Base-by-base conservation (phyloP, 2,888 invertebrate genomes). In the Oscheius sp. region DNA sequence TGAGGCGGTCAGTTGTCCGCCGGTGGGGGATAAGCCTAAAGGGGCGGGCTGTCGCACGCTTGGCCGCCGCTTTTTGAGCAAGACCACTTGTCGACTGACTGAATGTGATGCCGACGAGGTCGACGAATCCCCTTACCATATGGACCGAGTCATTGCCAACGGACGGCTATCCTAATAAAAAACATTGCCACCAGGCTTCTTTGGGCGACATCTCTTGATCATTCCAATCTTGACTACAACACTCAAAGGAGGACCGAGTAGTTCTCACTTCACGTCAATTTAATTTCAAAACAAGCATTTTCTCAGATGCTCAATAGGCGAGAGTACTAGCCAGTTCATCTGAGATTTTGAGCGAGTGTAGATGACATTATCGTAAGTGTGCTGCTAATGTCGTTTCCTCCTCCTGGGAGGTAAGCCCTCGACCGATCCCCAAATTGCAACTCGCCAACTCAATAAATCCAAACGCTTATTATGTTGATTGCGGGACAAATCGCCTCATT, bases 401-500 rank as follows among this genome's bases (percentile, higher is more conserved):
- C 35, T 59, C n/a, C n/a, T n/a, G 35, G 6, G 43, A 61, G 43
- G 25, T n/a, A 27, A 27, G 1, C 58, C n/a, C 27, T n/a, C n/a
- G 13, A 12, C 52, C 52, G 29, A 52, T 52, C 25, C 52, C 9
- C 66, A 18, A 66, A 27, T 64, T 46, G 21, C n/a, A 35, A 43
- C 41, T 25, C 21, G 49, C 23, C 29, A 66, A 66, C 66, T 66
- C 66, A 66, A 66, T 66, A 66, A 66, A 66, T 66, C 66, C 66
- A 52, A 61, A n/a, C 52, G 52, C 66, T 52, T 66, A 66, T 66
- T 66, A 66, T 66, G 66, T 49, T 52, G 66, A 66, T 66, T 66
- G 66, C 52, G 52, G 49, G 52, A 49, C 66, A 52, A 66, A 66
- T 66, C 66, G 66, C 66, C 66, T 66, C 49, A 52, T 66, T 66